Evolutionary conservation across 2,888 invertebrate species (phyloP), one percentile per base, ranked within the genome.

Genomic region (Acleris holmiana): DNA sequence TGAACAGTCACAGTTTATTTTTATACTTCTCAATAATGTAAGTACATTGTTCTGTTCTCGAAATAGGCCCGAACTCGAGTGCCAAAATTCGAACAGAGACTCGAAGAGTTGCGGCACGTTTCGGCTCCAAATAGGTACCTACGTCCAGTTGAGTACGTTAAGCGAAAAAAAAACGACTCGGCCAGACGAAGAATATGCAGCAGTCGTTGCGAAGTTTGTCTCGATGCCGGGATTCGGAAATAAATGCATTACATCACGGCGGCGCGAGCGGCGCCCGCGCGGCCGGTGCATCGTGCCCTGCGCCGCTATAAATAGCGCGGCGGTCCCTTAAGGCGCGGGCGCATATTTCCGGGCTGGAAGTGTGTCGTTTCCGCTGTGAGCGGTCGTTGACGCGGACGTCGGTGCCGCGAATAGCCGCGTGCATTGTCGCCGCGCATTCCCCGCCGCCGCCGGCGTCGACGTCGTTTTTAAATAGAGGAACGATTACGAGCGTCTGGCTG

Each of bases 331-430:
- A 91, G 90, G 86, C 90, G 88, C 88, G 84, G 83, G 89, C 84
- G 86, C 83, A 83, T 83, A 85, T 89, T 92, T 92, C 91, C 91
- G 91, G 91, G 89, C 89, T 91, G 91, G 91, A 91, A 91, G 91
- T 91, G 88, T 88, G 89, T 84, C 89, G 90, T 88, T 92, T 91
- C 91, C 91, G 91, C 82, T 83, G 86, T 82, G 82, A 80, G 86
- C 89, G 91, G 91, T 91, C 91, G 88, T 90, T 91, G 91, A 90
- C 91, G 88, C 85, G 82, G 81, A 79, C 55, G 57, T 51, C 61
- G 80, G 85, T 89, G 87, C 84, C 82, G 80, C 64, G 78, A 66
- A 66, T 66, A 66, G 61, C 64, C 68, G 63, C 68, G 63, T 66
- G 66, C 68, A 67, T 66, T 68, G 67, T 69, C 67, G 66, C 67